Base-by-base conservation (phyloP, 2,797 vertebrate species). In the Dallia pectoralis region DNA sequence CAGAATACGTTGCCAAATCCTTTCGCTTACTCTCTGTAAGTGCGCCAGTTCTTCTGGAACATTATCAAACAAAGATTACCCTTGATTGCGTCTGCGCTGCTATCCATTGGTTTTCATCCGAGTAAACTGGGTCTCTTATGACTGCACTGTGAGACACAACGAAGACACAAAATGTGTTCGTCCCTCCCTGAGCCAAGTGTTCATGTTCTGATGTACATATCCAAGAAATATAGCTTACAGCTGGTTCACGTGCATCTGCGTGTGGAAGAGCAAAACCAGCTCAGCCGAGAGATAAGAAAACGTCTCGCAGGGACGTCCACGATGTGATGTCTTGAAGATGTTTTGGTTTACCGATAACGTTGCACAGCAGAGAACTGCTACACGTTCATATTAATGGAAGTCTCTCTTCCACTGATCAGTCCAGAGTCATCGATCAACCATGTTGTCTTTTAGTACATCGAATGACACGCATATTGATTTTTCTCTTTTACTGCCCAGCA, bases 81-180 rank as follows among this genome's bases (percentile, higher is more conserved):
- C 86, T 85, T 82, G 88, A 85, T 87, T 86, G 87, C 88, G 85
- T 87, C 78, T 85, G 88, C 87, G 91, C 91, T 92, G 91, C 91
- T 92, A 92, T 88, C 86, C 86, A 87, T 59, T 91, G 84, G 89
- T 87, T 85, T 89, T 88, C 89, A 90, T 86, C 84, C 77, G 88
- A 88, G 84, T 90, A 91, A 88, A 89, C 89, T 91, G 89, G 84
- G 89, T 91, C 89, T 91, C 84, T 86, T 82, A 89, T 89, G 89
- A 91, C 90, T 90, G 89, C 91, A 92, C 91, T 92, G 91, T 92
- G 91, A 92, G 89, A 90, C 87, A 91, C 88, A 87, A 87, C 83
- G 76, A 88, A 88, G 86, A 89, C 87, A 87, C 67, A 85, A 89
- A 83, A 84, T 70, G 72, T 86, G 88, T 89, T 79, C 85, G 85